Conservation (phyloP, 2,888 invertebrate genomes). For the Lochmaea crataegi region DNA sequence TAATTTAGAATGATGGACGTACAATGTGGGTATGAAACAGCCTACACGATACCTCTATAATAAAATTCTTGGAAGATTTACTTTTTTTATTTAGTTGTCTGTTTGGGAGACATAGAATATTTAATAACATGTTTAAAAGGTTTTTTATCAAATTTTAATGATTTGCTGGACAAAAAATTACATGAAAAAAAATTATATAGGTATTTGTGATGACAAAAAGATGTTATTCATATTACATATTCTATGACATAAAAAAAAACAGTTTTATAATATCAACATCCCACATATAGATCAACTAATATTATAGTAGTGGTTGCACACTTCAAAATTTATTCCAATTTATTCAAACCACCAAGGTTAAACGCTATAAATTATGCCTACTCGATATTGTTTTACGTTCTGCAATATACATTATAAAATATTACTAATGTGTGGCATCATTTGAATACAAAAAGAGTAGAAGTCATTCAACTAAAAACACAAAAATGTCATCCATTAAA, state of each 20-base stretch:
- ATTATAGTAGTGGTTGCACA: background rate
- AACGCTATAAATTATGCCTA: background rate
- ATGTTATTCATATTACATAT: too few relatives aligned
- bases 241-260: too few relatives aligned
- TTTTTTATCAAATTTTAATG: too few relatives aligned
- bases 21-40: constrained; percentile 5
- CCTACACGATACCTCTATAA: background rate
- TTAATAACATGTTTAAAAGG: too few relatives aligned
- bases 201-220: too few relatives aligned
- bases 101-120: too few relatives aligned
- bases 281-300: background rate
- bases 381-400: background rate
- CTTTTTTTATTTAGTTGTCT: background rate
- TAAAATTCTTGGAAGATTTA: background rate
- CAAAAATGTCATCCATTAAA: too few relatives aligned
- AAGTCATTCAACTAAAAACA: background rate
- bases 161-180: too few relatives aligned
- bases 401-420: background rate
- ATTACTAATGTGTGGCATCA: background rate
- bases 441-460: background rate
- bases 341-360: background rate
- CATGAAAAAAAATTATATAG: too few relatives aligned
- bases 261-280: background rate
- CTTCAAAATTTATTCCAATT: background rate
- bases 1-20: constrained; percentile 8